Evolutionary conservation across 2,113 vertebrate species (phyloP), one percentile per base, ranked within the genome.

Genomic region (Pteronura brasiliensis): DNA sequence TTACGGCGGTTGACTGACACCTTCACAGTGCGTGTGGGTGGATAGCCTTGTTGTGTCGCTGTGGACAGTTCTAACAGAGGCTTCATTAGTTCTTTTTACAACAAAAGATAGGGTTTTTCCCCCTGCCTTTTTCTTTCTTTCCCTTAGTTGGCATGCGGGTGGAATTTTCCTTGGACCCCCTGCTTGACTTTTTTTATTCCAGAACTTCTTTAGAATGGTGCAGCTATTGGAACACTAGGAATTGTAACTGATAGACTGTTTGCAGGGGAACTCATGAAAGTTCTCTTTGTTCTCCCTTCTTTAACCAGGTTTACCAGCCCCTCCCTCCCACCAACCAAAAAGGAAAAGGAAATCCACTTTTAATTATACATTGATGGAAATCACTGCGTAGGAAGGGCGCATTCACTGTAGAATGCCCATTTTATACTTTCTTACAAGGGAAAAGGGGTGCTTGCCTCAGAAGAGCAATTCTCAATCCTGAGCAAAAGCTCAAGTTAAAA

Each of bases 221-320:
- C 96, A 98, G 98, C 98, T 98, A 98, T 98, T 98, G 95, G 98
- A 99, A 98, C 98, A 98, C 98, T 98, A 98, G 93, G 99, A 98
- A 99, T 99, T 98, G 98, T 99, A 99, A 99, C 99, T 98, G 99
- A 99, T 99, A 98, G 99, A 99, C 98, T 99, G 98, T 98, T 99
- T 98, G 98, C 98, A 98, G 98, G 98, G 98, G 98, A 98, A 98
- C 98, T 98, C 98, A 98, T 99, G 98, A 99, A 99, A 98, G 98
- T 99, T 98, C 97, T 98, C 98, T 99, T 99, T 99, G 98, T 99
- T 99, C 98, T 96, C 97, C 97, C 97, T 98, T 98, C 97, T 98
- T 98, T 98, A 98, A 96, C 98, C 99, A 98, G 98, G 98, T 99
- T 98, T 98, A 98, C 97, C 98, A 97, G 97, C 80, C 98, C 98